A percentile compares a stretch with the other conserved stretches of the same genome.
Evolutionary conservation across 2,113 vertebrate species (phyloP).

Genomic region (Jacana jacana): DNA sequence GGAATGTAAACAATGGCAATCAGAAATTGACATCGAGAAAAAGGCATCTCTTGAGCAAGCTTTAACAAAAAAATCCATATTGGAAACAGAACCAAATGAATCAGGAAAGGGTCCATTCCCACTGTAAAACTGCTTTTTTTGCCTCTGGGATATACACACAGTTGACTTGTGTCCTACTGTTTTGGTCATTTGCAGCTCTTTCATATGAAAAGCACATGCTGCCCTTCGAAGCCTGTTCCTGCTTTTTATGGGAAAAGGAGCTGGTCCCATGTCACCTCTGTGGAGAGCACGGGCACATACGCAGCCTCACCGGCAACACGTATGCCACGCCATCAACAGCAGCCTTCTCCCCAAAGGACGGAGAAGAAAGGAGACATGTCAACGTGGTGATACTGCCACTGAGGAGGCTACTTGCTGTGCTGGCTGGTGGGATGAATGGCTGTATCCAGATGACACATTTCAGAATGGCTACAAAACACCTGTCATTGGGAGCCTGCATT

Average conservation of each 20-base stretch:
- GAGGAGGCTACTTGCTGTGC: rapidly evolving
- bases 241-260: neutral
- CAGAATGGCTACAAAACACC: neutral
- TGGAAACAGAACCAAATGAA: neutral
- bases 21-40: neutral
- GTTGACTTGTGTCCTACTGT: neutral
- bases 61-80: neutral
- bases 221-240: neutral
- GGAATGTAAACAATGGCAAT: slow-evolving; percentile 29
- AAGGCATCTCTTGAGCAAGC: neutral
- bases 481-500: neutral
- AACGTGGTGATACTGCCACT: neutral
- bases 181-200: neutral
- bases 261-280: neutral
- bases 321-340: neutral
- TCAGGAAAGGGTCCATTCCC: neutral
- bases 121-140: neutral
- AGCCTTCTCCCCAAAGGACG: neutral
- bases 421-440: neutral
- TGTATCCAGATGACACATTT: neutral
- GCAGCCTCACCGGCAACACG: neutral
- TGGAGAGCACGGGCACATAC: rapidly evolving
- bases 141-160: neutral
- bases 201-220: neutral
- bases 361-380: neutral